Evolutionary conservation across 2,888 invertebrate genomes (phyloP).

Genomic region (Troilus luridus): DNA sequence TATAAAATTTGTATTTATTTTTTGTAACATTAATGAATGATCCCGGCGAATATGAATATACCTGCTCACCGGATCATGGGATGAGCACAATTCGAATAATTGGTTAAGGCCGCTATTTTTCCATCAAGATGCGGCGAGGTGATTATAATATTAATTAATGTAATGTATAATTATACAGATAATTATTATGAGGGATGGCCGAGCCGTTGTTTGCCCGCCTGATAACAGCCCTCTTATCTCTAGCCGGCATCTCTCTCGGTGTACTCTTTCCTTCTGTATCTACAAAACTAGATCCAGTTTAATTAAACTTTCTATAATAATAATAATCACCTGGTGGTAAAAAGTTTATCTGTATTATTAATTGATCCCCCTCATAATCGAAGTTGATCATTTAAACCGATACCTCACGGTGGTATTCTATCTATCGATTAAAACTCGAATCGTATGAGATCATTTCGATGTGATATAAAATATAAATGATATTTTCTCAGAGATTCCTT

Average conservation of each 20-base stretch:
- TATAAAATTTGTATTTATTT: too few species aligned
- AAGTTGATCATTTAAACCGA: not conserved
- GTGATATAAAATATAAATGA: not conserved
- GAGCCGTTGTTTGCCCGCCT: not conserved
- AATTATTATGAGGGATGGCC: slow-evolving; percentile 43
- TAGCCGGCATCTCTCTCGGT: too few species aligned
- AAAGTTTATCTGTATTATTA: slow-evolving; percentile 10
- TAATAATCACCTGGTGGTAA: not conserved
- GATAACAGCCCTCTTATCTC: not conserved
- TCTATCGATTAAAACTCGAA: not conserved
- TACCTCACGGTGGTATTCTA: not conserved
- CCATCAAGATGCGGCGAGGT: not conserved
- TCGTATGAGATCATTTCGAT: not conserved
- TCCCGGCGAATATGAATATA: not conserved
- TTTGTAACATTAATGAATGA: too few species aligned
- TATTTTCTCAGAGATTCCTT: not conserved
- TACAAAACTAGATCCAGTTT: not conserved
- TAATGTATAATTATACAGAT: slow-evolving; percentile 30
- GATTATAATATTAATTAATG: slow-evolving; percentile 50
- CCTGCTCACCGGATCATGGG: not conserved
- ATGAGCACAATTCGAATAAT: slow-evolving; percentile 32
- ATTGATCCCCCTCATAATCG: slow-evolving; percentile 1
- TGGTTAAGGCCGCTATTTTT: slow-evolving; percentile 32
- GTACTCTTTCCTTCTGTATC: slow-evolving; percentile 29
- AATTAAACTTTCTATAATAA: slow-evolving; percentile 41